A percentile compares a stretch with the other conserved stretches of the same genome.
Conservation (phyloP, 2,888 invertebrate genomes). For the Neoitamus cyanurus region DNA sequence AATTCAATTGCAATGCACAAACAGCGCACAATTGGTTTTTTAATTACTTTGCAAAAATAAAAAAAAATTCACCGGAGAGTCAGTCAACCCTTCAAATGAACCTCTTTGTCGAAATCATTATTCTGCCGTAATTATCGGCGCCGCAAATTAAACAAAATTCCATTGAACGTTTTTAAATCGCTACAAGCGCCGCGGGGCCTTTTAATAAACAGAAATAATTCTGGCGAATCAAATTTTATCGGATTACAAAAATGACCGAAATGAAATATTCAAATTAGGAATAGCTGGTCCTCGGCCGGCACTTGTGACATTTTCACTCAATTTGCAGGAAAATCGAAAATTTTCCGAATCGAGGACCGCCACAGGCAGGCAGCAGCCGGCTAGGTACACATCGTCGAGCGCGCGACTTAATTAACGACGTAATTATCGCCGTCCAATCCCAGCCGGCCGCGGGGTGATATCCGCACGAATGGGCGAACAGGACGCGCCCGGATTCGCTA, state of each 20-base stretch:
- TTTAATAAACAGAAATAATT: constrained; percentile 33
- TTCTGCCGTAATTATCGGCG: neutral
- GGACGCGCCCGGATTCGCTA: neutral
- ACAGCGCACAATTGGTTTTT: neutral
- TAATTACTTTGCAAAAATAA: neutral
- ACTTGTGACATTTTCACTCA: constrained; percentile 23
- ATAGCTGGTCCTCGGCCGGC: neutral
- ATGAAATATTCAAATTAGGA: constrained; percentile 29
- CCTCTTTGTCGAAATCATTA: neutral
- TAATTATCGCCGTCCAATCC: neutral
- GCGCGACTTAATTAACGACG: constrained; percentile 25
- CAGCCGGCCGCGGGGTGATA: neutral
- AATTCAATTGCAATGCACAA: neutral
- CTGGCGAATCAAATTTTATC: constrained; percentile 9
- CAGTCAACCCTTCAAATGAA: neutral
- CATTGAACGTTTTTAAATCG: neutral
- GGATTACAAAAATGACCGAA: neutral
- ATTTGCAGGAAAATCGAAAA: constrained; percentile 23
- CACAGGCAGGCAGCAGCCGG: neutral
- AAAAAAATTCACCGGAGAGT: neutral
- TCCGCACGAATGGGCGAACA: neutral
- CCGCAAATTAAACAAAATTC: neutral
- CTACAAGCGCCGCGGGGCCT: neutral
- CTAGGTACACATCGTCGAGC: neutral
- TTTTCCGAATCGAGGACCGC: neutral